Conservation (phyloP, 2,797 vertebrate species). For the Oreochromis mossambicus region DNA sequence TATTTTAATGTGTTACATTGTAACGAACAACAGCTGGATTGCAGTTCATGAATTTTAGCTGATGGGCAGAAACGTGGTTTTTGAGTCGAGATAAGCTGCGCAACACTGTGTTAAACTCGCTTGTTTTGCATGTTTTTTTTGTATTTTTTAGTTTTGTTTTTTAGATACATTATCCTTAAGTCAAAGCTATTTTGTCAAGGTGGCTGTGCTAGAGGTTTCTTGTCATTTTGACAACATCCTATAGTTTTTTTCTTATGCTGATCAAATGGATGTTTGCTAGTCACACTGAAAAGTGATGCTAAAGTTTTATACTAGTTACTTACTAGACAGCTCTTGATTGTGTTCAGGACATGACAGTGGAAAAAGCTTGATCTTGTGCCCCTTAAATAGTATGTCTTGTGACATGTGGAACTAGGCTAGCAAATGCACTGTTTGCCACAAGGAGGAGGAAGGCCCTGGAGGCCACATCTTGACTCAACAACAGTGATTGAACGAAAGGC, state of each 20-base stretch:
- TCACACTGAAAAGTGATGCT: not conserved
- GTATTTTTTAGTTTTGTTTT: not conserved
- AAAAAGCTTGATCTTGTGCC: not conserved
- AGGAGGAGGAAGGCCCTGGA: constrained; percentile 49
- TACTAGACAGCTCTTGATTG: not conserved
- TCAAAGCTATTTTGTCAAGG: not conserved
- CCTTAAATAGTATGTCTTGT: constrained; percentile 13
- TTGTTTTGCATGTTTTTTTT: not conserved
- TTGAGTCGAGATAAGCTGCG: not conserved
- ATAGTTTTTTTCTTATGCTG: not conserved
- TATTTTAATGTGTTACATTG: not conserved
- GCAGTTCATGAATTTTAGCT: not conserved
- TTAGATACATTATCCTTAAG: not conserved
- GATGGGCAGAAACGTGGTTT: not conserved
- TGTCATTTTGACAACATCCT: not conserved
- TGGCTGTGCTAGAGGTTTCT: not conserved
- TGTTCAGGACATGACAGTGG: not conserved
- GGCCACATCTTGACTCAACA: constrained; percentile 39
- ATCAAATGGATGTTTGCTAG: not conserved
- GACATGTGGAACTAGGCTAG: constrained; percentile 52
- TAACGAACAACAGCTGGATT: not conserved
- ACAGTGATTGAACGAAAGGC: not conserved
- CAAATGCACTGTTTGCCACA: constrained; percentile 47
- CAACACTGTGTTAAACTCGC: not conserved
- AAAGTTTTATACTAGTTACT: not conserved